Evolutionary conservation across 2,888 invertebrate genomes (phyloP), one percentile per base, ranked within the genome.

Genomic region (Linnaemya tessellans): DNA sequence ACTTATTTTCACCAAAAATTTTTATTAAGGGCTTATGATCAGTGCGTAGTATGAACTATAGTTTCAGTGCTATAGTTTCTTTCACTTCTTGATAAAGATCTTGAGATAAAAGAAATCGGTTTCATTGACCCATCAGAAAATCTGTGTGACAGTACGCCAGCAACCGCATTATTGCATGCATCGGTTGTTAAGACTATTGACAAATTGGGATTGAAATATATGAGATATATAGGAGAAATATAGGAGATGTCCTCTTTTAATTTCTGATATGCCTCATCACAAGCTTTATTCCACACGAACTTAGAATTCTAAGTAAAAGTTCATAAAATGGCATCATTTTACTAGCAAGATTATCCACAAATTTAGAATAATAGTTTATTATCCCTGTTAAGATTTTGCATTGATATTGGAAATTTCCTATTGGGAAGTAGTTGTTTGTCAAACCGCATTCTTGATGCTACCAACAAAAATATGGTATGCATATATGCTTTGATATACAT

Each of bases 1-100:
- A 46, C 25, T 65, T 65, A 43, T 71, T 60, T 20, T 81, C 82
- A 58, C 82, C 84, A 49, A 87, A 86, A 30, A 87, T 86, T 2
- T 64, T 64, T 41, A 84, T n/a, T n/a, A 65, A 65, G 0, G 43
- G 22, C 25, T 65, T 43, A 15, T 84, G 74, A n/a, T 87, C 87
- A 8, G 87, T 84, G 73, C 58, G 18, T 13, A 84, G 67, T 30
- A 74, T 58, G 11, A 86, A 86, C 11, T 30, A 67, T 0, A 80
- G 20, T 77, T 56, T 77, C 77, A 7, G 68, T 82, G 22, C 78
- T 78, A 20, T 78, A 71, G 38, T 68, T 68, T 5, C 13, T 35
- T 38, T 68, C 51, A 51, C 18, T 35, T 54, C 18, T 51, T 20
- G 68, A 51, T 20, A 67, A 30, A 18, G 71, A 38, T 13, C 82